phyloP scores from a whole-genome alignment of 2,888 invertebrate genomes.

The Ctenicera cuprea region DNA sequence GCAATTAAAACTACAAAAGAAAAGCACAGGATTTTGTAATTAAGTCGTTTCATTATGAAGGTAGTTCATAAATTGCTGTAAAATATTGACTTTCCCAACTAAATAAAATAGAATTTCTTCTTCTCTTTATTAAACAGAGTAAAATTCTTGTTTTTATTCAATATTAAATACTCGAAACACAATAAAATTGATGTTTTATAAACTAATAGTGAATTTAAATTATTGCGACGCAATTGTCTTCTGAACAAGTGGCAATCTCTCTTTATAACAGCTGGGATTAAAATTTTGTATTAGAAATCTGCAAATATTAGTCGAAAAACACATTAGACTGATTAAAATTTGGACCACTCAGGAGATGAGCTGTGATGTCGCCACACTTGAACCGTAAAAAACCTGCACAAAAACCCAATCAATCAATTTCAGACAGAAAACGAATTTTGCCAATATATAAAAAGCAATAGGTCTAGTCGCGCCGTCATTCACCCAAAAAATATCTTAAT shows the following conservation, averaged over 20 bases:
- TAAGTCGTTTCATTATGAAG: background rate
- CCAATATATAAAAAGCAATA: constrained; percentile 26
- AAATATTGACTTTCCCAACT: no score
- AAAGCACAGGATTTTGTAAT: constrained; percentile 2
- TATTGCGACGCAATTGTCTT: no score
- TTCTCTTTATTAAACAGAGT: no score
- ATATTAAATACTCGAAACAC: no score
- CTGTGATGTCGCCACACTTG: constrained; percentile 20
- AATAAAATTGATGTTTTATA: no score
- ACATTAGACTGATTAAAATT: constrained; percentile 20
- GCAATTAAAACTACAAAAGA: constrained; percentile 7
- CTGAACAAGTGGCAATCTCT: no score
- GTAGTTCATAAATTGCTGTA: background rate
- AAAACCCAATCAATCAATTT: constrained; percentile 25
- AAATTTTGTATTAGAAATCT: background rate
- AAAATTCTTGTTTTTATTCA: no score
- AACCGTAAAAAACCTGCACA: constrained; percentile 10
- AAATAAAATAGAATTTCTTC: no score
- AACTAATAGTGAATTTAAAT: no score
- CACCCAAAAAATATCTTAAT: background rate
- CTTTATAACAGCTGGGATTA: no score
- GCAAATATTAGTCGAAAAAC: constrained; percentile 5
- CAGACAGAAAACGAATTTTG: constrained; percentile 23
- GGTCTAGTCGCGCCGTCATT: constrained; percentile 5
- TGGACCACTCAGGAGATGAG: constrained; percentile 20